A percentile compares a stretch with the other conserved stretches of the same genome.
Conservation (phyloP, 2,888 invertebrate genomes). For the Drosophila vallismaia region DNA sequence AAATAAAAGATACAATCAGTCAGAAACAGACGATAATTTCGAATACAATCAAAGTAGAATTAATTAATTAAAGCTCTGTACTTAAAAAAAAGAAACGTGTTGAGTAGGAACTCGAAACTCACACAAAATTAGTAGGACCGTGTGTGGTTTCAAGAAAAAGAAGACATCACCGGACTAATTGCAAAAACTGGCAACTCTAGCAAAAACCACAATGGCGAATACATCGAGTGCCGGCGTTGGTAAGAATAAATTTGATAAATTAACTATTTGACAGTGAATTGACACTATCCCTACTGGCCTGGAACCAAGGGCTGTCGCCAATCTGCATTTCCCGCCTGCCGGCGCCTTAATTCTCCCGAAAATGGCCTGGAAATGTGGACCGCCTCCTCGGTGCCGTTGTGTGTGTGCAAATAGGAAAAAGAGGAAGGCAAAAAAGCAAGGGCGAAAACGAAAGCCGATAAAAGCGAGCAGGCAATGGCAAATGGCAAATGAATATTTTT, state of each 20-base stretch:
- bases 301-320: slow-evolving; percentile 12
- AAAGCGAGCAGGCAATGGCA: slow-evolving; percentile 48
- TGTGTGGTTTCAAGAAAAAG: neutral
- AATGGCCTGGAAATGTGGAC: slow-evolving; percentile 48
- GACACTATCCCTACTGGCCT: slow-evolving; percentile 39
- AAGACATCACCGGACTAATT: neutral
- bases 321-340: slow-evolving; percentile 33
- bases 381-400: slow-evolving; percentile 51
- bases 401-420: slow-evolving; percentile 64
- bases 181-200: slow-evolving; percentile 13
- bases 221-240: slow-evolving; percentile 95
- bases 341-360: slow-evolving; percentile 53
- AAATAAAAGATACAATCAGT: neutral
- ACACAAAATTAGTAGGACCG: neutral
- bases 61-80: too few species aligned
- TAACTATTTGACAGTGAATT: slow-evolving; percentile 55
- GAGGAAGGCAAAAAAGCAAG: slow-evolving; percentile 67
- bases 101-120: neutral
- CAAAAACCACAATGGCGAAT: slow-evolving; percentile 89
- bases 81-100: neutral
- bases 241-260: slow-evolving; percentile 85
- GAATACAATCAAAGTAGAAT: too few species aligned
- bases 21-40: too few species aligned
- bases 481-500: slow-evolving; percentile 15
- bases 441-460: slow-evolving; percentile 60